Conservation (phyloP, 2,113 vertebrate genomes). For the Epinephelus cyanopodus region DNA sequence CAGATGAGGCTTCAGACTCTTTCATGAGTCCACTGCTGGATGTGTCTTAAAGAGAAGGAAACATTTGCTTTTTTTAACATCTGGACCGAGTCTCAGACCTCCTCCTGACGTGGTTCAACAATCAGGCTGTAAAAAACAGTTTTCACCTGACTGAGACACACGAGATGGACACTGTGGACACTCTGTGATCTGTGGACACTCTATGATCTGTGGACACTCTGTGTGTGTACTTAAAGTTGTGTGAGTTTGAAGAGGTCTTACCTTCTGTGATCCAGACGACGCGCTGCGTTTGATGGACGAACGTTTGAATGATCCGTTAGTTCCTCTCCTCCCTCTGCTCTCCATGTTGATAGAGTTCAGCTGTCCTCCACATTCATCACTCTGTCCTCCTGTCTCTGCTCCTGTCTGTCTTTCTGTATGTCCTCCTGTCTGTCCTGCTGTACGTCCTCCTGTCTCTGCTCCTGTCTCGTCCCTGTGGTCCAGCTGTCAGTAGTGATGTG, state of each 20-base stretch:
- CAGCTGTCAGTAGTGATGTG: not conserved
- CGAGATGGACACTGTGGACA: too few species aligned
- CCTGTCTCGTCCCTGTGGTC: not conserved
- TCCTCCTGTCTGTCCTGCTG: not conserved
- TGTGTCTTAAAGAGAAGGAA: too few species aligned
- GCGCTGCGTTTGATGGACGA: slow-evolving; percentile 80
- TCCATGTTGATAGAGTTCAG: slow-evolving; percentile 69
- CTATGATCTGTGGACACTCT: too few species aligned
- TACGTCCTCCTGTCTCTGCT: not conserved
- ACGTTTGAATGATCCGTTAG: slow-evolving; percentile 90
- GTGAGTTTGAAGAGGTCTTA: slow-evolving; percentile 75
- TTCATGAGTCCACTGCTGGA: too few species aligned
- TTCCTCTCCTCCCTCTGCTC: slow-evolving; percentile 66
- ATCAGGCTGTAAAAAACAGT: too few species aligned
- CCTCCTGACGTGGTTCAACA: too few species aligned
- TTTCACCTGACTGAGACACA: too few species aligned
- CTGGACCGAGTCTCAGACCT: too few species aligned
- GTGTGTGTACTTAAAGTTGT: not conserved
- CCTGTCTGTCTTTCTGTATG: not conserved
- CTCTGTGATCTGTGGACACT: too few species aligned
- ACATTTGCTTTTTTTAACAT: too few species aligned
- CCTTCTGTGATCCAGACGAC: slow-evolving; percentile 91
- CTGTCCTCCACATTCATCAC: slow-evolving; percentile 7
- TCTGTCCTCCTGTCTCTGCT: not conserved
- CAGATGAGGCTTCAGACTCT: too few species aligned